phyloP scores from a whole-genome alignment of 2,797 vertebrate genomes.

The Pipistrellus pygmaeus region DNA sequence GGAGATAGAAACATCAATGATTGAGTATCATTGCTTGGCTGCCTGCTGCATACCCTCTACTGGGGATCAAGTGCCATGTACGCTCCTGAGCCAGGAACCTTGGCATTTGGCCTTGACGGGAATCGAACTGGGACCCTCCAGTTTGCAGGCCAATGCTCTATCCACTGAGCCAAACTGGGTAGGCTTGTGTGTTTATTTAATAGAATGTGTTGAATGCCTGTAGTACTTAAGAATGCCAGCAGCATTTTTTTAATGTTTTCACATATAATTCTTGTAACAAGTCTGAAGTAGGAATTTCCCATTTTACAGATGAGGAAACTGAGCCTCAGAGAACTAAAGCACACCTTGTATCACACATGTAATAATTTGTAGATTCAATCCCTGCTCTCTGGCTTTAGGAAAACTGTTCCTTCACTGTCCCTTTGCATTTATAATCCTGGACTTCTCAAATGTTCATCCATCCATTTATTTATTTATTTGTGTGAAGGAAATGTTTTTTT shows the following conservation, averaged over 20 bases:
- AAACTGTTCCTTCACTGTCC: neutral
- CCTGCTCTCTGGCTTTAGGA: constrained; percentile 14
- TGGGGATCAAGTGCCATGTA: too few relatives aligned
- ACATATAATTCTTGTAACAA: constrained; percentile 42
- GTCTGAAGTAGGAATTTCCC: constrained; percentile 1
- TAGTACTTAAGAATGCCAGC: neutral
- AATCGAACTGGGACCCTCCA: neutral
- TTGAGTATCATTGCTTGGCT: neutral
- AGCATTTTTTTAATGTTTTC: constrained; percentile 27
- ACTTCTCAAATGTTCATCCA: constrained; percentile 34
- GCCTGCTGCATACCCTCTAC: neutral
- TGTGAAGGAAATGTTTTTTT: neutral
- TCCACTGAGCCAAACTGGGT: neutral
- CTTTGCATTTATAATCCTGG: constrained; percentile 44
- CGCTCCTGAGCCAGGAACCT: neutral
- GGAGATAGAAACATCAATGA: neutral
- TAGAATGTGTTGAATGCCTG: constrained; percentile 53
- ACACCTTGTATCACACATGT: neutral
- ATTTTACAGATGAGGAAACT: constrained; percentile 42
- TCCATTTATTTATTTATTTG: neutral
- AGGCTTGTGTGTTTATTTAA: neutral
- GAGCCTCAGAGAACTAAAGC: constrained; percentile 50
- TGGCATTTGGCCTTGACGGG: neutral
- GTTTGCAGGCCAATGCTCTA: neutral
- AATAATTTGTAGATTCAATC: constrained; percentile 37